Percentiles rank a stretch among this genome's conserved stretches.
These are phyloP conservation scores for Drosophila fuyamai DNA, from an alignment of 1,140 invertebrate species.

Conservation along the genomic window DNA sequence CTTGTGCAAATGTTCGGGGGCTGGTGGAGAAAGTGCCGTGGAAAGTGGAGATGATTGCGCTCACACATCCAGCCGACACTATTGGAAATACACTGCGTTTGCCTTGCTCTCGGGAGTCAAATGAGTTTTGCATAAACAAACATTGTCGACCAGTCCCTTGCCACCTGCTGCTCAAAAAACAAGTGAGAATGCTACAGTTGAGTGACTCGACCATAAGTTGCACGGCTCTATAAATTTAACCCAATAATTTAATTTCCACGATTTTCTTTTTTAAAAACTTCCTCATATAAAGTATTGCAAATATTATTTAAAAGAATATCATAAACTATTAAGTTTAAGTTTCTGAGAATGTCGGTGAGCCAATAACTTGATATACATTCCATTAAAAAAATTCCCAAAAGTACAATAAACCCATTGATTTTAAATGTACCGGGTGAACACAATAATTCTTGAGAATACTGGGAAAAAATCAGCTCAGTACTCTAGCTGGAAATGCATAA, in stretches of 20 bases:
- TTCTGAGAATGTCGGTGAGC: no score
- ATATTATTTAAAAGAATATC: no score
- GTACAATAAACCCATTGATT: neutral
- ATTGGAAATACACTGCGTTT: constrained; percentile 63
- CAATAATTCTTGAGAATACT: neutral
- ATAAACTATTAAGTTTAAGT: no score
- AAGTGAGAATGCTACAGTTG: neutral
- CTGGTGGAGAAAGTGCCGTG: neutral
- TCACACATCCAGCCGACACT: constrained; percentile 44
- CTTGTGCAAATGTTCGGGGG: constrained; percentile 6
- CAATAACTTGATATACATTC: no score
- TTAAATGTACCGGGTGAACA: neutral
- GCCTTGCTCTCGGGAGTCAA: constrained; percentile 52
- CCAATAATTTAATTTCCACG: no score
- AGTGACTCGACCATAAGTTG: constrained; percentile 6
- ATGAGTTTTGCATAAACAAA: constrained; percentile 78
- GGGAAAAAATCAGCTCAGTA: constrained; percentile 18
- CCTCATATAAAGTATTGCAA: no score
- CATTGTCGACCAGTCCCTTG: constrained; percentile 6
- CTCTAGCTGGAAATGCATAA: constrained; percentile 53
- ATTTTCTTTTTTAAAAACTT: no score
- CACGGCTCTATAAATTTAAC: neutral
- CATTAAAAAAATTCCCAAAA: neutral
- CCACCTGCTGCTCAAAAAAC: constrained; percentile 5
- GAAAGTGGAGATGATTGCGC: constrained; percentile 35